Percentiles rank a stretch among this genome's conserved stretches.
These are phyloP conservation scores for Datnioides undecimradiatus DNA, from an alignment of 2,113 vertebrate genomes.

Conservation along the genomic window DNA sequence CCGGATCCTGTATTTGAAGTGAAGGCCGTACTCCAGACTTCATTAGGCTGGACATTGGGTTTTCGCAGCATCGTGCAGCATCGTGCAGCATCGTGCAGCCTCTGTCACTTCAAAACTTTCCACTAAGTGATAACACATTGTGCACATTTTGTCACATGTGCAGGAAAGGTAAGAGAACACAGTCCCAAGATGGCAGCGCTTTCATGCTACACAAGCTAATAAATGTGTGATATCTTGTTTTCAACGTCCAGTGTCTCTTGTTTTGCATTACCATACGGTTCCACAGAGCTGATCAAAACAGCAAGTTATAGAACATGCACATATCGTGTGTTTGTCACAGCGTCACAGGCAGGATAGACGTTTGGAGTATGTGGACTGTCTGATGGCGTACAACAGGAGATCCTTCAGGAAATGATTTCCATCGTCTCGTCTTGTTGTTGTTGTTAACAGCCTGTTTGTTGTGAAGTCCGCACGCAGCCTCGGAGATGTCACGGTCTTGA, in stretches of 20 bases:
- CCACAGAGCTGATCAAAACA: slow-evolving; percentile 18
- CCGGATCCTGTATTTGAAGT: slow-evolving; percentile 41
- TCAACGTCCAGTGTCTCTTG: neutral
- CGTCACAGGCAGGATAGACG: slow-evolving; percentile 1
- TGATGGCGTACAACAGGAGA: slow-evolving; percentile 22
- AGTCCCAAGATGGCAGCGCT: neutral
- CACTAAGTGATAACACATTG: neutral
- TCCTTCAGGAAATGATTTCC: slow-evolving; percentile 37
- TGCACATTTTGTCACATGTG: neutral
- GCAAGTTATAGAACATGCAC: neutral
- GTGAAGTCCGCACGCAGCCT: slow-evolving; percentile 27
- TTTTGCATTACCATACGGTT: slow-evolving; percentile 12
- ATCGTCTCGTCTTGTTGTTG: slow-evolving; percentile 25
- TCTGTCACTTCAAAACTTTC: slow-evolving; percentile 37
- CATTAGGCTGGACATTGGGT: slow-evolving; percentile 38
- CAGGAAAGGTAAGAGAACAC: neutral
- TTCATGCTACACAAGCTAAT: slow-evolving; percentile 29
- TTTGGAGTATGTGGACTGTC: neutral
- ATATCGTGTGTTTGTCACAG: slow-evolving; percentile 1
- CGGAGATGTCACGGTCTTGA: slow-evolving; percentile 41
- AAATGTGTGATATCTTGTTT: slow-evolving; percentile 14
- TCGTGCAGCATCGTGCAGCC: neutral
- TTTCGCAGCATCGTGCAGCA: neutral
- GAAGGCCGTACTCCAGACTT: slow-evolving; percentile 14
- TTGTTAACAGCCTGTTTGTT: slow-evolving; percentile 31